Evolutionary conservation across 2,888 invertebrate species (phyloP).

Genomic region (Augiades crinisus): DNA sequence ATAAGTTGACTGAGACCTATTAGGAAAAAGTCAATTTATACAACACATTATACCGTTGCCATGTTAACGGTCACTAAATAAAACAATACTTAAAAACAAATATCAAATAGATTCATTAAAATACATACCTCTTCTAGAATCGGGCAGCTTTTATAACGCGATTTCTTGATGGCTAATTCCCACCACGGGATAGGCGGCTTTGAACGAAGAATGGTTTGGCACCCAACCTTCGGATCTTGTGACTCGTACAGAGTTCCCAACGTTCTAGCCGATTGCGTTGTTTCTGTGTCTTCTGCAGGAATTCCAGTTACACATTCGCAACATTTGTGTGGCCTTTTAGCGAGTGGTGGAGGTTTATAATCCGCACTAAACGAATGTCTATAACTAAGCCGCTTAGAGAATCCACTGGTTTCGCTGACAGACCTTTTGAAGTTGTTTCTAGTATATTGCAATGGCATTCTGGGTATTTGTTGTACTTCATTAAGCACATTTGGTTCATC

Average conservation of each 20-base stretch:
- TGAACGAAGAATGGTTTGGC: constrained; percentile 83
- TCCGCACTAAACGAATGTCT: constrained; percentile 76
- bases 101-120: constrained; percentile 22
- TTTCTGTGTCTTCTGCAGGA: constrained; percentile 55
- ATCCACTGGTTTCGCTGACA: constrained; percentile 71
- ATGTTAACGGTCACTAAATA: not conserved
- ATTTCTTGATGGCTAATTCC: constrained; percentile 91
- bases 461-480: constrained; percentile 70
- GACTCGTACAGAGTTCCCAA: constrained; percentile 75
- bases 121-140: constrained; percentile 84
- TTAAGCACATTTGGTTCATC: constrained; percentile 60
- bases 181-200: constrained; percentile 93
- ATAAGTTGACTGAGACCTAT: not conserved
- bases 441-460: constrained; percentile 70
- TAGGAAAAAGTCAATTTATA: not conserved
- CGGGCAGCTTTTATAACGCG: constrained; percentile 91
- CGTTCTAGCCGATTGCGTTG: constrained; percentile 62
- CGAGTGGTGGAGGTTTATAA: constrained; percentile 53
- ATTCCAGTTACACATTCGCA: constrained; percentile 76
- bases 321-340: constrained; percentile 70
- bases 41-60: not conserved
- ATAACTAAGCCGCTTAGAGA: constrained; percentile 71
- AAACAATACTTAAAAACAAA: not conserved
- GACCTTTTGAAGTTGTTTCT: constrained; percentile 73
- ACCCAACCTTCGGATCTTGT: constrained; percentile 85